Conservation (phyloP, 2,888 invertebrate genomes). For the Drosophila melanosoma region DNA sequence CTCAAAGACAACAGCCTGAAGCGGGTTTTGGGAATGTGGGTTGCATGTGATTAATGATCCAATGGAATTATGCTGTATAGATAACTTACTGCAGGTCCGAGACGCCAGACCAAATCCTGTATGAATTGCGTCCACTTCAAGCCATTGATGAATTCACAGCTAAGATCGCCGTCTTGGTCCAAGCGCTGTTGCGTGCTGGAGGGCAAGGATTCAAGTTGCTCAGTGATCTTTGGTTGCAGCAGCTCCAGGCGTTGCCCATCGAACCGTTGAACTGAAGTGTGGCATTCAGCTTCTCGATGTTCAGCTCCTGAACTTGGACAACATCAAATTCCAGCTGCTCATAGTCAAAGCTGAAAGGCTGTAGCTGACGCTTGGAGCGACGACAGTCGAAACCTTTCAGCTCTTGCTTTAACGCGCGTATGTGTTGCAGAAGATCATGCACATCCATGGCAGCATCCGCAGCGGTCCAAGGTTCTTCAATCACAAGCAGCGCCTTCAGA, state of each 20-base stretch:
- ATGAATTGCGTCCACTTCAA: slow-evolving; percentile 85
- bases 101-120: slow-evolving; percentile 85
- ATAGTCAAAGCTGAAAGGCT: slow-evolving; percentile 53
- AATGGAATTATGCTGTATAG: background rate
- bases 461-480: slow-evolving; percentile 74
- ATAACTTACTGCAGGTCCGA: slow-evolving; percentile 83
- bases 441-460: slow-evolving; percentile 73
- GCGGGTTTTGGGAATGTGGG: background rate
- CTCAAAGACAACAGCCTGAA: slow-evolving; percentile 84
- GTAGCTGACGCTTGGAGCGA: slow-evolving; percentile 58
- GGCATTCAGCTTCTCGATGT: slow-evolving; percentile 78
- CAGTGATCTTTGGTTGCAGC: slow-evolving; percentile 32
- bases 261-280: slow-evolving; percentile 72
- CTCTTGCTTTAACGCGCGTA: slow-evolving; percentile 65
- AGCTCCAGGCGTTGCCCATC: slow-evolving; percentile 63
- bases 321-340: slow-evolving; percentile 72
- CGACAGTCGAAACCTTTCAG: slow-evolving; percentile 23
- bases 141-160: slow-evolving; percentile 85
- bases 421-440: slow-evolving; percentile 62
- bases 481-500: slow-evolving; percentile 72
- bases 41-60: background rate
- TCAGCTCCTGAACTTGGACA: slow-evolving; percentile 75
- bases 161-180: slow-evolving; percentile 71
- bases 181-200: slow-evolving; percentile 42
- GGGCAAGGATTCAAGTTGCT: slow-evolving; percentile 40